Evolutionary conservation across 2,888 invertebrate species (phyloP).

Genomic region (Sussaba pulchella): DNA sequence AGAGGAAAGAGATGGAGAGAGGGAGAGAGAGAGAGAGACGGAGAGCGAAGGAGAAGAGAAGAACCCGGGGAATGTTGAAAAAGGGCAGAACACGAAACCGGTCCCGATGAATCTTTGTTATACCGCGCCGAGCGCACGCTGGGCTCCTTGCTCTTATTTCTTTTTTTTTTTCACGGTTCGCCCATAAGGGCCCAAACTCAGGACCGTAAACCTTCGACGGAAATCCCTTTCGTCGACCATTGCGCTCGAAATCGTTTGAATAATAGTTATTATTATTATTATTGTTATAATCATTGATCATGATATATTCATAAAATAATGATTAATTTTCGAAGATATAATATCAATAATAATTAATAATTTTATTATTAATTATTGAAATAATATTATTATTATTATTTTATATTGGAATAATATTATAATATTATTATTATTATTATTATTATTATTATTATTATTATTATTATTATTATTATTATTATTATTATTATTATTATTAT

Average conservation of each 20-base stretch:
- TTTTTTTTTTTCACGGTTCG: constrained; percentile 38
- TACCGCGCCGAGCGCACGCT: constrained; percentile 69
- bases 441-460: background rate
- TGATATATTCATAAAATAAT: too few relatives aligned
- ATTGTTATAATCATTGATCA: too few relatives aligned
- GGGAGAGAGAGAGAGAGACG: too few relatives aligned
- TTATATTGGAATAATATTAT: background rate
- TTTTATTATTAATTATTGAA: background rate
- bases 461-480: too few relatives aligned
- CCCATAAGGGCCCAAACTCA: constrained; percentile 49
- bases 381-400: background rate
- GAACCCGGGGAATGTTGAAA: constrained; percentile 79
- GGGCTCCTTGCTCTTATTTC: constrained; percentile 41
- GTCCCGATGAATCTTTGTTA: constrained; percentile 83
- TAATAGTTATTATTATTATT: too few relatives aligned
- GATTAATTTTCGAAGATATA: too few relatives aligned
- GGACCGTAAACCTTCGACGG: constrained; percentile 45
- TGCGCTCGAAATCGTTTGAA: background rate
- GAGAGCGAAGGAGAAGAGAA: too few relatives aligned
- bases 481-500: too few relatives aligned
- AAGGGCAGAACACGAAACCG: constrained; percentile 82
- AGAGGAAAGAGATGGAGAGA: too few relatives aligned
- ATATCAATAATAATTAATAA: background rate
- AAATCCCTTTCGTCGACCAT: constrained; percentile 30
- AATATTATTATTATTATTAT: constrained; percentile 1